phyloP scores from a whole-genome alignment of 2,797 vertebrate species.

The Microcaecilia unicolor region DNA sequence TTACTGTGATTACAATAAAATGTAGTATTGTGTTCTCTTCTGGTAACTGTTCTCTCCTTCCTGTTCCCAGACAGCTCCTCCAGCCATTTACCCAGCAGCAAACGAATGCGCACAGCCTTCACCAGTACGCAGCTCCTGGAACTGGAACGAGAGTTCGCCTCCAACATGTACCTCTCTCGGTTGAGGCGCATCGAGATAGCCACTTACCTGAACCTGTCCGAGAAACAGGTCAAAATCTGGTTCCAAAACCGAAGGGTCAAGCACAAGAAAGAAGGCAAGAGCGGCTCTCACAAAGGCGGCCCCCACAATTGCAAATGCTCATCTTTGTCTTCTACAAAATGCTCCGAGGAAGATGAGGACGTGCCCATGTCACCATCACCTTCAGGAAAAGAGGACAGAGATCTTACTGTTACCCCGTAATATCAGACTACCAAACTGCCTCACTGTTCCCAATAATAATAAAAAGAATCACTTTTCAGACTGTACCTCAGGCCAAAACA shows the following conservation, averaged over 20 bases:
- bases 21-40: no score
- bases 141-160: conserved; percentile 93
- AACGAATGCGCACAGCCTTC: conserved; percentile 96
- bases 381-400: conserved; percentile 88
- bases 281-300: conserved; percentile 62
- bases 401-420: conserved; percentile 83
- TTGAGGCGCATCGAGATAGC: conserved; percentile 96
- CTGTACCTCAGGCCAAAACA: neutral
- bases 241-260: conserved; percentile 98
- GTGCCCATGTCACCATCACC: conserved; percentile 88
- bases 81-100: conserved; percentile 89
- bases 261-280: conserved; percentile 97
- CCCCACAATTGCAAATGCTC: conserved; percentile 84
- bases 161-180: conserved; percentile 96
- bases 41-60: neutral
- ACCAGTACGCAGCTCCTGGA: conserved; percentile 96
- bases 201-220: conserved; percentile 95
- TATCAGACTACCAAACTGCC: conserved; percentile 11
- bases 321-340: conserved; percentile 74
- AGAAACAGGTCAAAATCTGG: conserved; percentile 98
- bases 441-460: neutral
- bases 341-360: conserved; percentile 80
- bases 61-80: conserved; percentile 70
- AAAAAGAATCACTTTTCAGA: no score
- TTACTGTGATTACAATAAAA: no score